These are phyloP conservation scores for Oreotrochilus melanogaster DNA, from an alignment of 2,113 vertebrate genomes.

Conservation along the genomic window DNA sequence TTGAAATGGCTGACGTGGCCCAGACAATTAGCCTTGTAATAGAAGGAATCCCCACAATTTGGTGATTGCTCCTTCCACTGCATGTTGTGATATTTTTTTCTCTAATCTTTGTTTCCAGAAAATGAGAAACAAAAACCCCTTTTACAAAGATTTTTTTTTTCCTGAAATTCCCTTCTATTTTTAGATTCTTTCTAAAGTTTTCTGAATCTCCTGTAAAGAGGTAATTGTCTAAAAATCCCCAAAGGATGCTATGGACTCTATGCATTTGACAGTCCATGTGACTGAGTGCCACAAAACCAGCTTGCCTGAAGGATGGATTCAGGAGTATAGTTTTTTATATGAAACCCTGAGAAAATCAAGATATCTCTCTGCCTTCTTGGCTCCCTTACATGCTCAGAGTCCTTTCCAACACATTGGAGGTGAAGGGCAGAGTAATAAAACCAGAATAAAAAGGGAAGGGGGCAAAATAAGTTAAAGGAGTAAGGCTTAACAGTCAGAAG, in stretches of 20 bases:
- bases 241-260: neutral
- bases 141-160: neutral
- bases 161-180: fast-evolving
- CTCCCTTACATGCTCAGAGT: neutral
- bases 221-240: neutral
- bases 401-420: neutral
- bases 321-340: neutral
- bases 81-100: neutral
- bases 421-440: neutral
- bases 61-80: neutral
- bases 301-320: neutral
- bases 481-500: neutral
- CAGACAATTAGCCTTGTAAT: neutral
- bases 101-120: neutral
- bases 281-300: neutral
- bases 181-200: neutral
- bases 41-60: neutral
- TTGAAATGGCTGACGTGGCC: neutral
- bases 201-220: neutral
- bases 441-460: neutral
- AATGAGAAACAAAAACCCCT: neutral
- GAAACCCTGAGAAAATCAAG: neutral
- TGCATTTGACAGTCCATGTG: neutral
- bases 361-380: neutral
- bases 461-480: neutral